phyloP scores from a whole-genome alignment of 2,888 invertebrate genomes.

The Cheilosia vulpina region DNA sequence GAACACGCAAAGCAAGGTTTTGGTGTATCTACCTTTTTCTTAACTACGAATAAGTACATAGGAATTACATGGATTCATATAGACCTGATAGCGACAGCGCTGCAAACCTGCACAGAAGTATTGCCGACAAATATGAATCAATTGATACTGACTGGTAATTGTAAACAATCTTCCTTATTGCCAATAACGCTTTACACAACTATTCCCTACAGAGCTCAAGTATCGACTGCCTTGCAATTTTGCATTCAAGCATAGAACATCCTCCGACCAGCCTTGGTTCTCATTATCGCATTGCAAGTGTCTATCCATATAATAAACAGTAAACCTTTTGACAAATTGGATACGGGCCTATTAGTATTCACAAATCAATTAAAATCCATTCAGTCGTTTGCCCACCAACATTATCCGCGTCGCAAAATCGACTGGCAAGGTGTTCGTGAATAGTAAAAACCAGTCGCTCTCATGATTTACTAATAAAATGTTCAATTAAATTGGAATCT shows the following conservation, averaged over 20 bases:
- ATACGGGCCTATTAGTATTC: slow-evolving; percentile 28
- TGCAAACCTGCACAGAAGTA: too few species aligned
- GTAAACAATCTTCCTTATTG: too few species aligned
- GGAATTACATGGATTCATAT: too few species aligned
- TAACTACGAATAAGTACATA: too few species aligned
- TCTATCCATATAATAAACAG: slow-evolving; percentile 16
- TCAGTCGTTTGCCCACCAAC: background rate
- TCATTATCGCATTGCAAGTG: slow-evolving; percentile 14
- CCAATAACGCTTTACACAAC: too few species aligned
- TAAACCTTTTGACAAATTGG: slow-evolving; percentile 40
- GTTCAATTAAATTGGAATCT: slow-evolving; percentile 38
- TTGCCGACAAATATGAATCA: too few species aligned
- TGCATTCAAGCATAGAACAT: slow-evolving; percentile 3
- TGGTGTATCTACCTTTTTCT: too few species aligned
- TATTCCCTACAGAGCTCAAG: too few species aligned
- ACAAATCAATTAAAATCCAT: slow-evolving; percentile 40
- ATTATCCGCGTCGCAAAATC: background rate
- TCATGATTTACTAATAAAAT: slow-evolving; percentile 43
- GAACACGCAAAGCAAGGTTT: too few species aligned
- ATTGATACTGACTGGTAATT: too few species aligned
- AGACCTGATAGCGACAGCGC: too few species aligned
- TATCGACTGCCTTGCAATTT: slow-evolving; percentile 10
- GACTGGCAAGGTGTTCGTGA: slow-evolving; percentile 15
- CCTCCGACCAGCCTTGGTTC: slow-evolving; percentile 3
- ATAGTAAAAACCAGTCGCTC: slow-evolving; percentile 5